Percentiles rank a stretch among this genome's conserved stretches.
These are phyloP conservation scores for silkworm (Bombyx mori) DNA, from an alignment of 1,140 invertebrate species.

Conservation along the genomic window DNA sequence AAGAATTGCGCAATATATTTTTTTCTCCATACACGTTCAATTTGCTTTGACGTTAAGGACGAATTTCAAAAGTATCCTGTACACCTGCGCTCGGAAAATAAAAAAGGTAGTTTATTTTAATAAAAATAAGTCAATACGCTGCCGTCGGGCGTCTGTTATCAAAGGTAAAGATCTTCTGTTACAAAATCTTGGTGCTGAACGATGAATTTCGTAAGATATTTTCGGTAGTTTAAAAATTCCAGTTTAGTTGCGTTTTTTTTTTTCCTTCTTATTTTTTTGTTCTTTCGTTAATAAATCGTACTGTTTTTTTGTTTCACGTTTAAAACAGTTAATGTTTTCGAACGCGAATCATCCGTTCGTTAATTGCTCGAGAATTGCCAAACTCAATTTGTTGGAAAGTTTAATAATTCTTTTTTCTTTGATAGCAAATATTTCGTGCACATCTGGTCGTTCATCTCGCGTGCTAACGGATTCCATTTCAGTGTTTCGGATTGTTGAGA, in stretches of 20 bases:
- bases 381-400: not conserved
- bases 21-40: not conserved
- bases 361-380: constrained; percentile 1
- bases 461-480: constrained; percentile 9
- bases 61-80: constrained; percentile 21
- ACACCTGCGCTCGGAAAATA: constrained; percentile 26
- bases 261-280: not conserved
- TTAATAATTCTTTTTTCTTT: constrained; percentile 13
- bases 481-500: constrained; percentile 29
- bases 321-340: too few relatives aligned
- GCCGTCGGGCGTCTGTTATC: constrained; percentile 23
- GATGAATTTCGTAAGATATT: constrained; percentile 13
- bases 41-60: constrained; percentile 20
- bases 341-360: constrained; percentile 1
- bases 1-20: constrained; percentile 34
- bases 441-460: constrained; percentile 9
- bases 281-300: not conserved
- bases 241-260: not conserved
- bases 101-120: constrained; percentile 27
- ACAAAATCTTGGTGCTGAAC: constrained; percentile 17
- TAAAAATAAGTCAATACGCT: constrained; percentile 29
- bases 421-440: constrained; percentile 7
- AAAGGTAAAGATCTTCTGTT: constrained; percentile 18
- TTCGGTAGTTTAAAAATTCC: constrained; percentile 1
- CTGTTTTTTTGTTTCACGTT: not conserved